Evolutionary conservation across 2,797 vertebrate genomes (phyloP).

Genomic region (Acipenser transmontanus): DNA sequence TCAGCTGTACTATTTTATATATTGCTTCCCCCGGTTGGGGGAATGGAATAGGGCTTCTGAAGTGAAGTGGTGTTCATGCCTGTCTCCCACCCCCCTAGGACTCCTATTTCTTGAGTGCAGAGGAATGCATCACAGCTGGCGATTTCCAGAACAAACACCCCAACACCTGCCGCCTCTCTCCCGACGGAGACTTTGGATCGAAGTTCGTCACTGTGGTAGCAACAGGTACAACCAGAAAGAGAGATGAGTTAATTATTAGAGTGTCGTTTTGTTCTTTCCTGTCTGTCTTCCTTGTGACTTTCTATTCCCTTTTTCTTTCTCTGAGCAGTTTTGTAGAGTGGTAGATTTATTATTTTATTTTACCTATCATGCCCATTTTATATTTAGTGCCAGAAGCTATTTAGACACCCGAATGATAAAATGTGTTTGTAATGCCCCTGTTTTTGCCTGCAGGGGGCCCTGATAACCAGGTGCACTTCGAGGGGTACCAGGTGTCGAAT

Average conservation of each 20-base stretch:
- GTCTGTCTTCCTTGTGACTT: not conserved
- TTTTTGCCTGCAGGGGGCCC: constrained; percentile 72
- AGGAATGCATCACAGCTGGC: constrained; percentile 95
- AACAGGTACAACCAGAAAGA: constrained; percentile 66
- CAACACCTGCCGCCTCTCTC: constrained; percentile 87
- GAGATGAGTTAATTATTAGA: not conserved
- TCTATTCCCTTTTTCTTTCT: not conserved
- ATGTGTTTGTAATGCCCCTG: not conserved
- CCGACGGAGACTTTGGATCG: constrained; percentile 92
- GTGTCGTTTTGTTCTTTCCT: not conserved
- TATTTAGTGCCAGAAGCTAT: too few relatives aligned
- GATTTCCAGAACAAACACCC: constrained; percentile 91
- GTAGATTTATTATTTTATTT: not conserved
- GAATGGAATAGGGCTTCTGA: too few relatives aligned
- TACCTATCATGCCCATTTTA: not conserved
- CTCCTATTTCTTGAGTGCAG: constrained; percentile 84
- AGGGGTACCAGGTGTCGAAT: constrained; percentile 96
- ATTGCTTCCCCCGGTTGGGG: too few relatives aligned
- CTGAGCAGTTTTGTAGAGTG: not conserved
- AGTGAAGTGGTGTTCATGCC: too few relatives aligned
- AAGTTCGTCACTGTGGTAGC: constrained; percentile 95
- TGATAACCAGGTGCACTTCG: constrained; percentile 98
- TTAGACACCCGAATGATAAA: too few relatives aligned
- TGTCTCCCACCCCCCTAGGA: constrained; percentile 55
- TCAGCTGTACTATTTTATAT: too few relatives aligned